Evolutionary conservation across 2,797 vertebrate species (phyloP).

Genomic region (Poeciliopsis turneri): DNA sequence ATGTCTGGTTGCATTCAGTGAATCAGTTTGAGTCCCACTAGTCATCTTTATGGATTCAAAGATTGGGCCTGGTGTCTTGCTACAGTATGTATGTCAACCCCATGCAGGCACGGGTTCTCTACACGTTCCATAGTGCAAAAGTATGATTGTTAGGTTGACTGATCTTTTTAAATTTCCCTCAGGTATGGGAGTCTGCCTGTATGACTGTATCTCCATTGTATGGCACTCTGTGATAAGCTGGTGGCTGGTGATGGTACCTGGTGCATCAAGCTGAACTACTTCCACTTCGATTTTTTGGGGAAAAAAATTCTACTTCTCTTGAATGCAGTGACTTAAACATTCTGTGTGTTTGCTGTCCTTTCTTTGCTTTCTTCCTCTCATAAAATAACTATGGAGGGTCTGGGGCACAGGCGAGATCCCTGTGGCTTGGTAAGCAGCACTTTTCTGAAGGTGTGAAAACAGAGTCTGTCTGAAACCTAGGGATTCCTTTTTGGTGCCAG

Average conservation of each 20-base stretch:
- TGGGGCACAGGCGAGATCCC: slow-evolving; percentile 42
- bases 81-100: not conserved
- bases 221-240: not conserved
- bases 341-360: not conserved
- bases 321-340: not conserved
- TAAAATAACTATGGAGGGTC: slow-evolving; percentile 29
- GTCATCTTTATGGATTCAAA: not conserved
- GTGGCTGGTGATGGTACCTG: not conserved
- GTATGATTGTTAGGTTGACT: not conserved
- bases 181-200: not conserved
- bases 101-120: not conserved
- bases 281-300: not conserved
- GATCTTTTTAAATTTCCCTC: not conserved
- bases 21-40: not conserved
- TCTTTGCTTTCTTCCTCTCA: slow-evolving; percentile 15
- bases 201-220: not conserved
- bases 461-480: slow-evolving; percentile 52
- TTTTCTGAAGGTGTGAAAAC: slow-evolving; percentile 51
- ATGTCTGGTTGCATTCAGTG: not conserved
- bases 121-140: not conserved
- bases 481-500: slow-evolving; percentile 51
- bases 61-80: not conserved
- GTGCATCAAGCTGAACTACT: not conserved
- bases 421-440: slow-evolving; percentile 48
- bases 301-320: not conserved